phyloP scores from a whole-genome alignment of 2,797 vertebrate genomes.

The Chelmon rostratus region DNA sequence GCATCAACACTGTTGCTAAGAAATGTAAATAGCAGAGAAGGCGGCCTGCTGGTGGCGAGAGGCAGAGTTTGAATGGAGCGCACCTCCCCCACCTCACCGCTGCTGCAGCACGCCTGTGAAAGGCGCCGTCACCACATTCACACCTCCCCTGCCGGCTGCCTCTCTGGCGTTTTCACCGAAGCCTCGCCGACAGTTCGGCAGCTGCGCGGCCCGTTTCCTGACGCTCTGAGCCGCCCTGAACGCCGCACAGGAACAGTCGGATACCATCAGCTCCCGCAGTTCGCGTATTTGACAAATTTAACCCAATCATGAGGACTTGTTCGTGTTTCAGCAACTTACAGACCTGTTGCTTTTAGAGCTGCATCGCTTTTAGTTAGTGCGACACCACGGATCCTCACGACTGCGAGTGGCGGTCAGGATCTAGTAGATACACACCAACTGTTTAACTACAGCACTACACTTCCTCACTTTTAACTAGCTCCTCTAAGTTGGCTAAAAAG shows the following conservation, averaged over 20 bases:
- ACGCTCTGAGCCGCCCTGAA: no score
- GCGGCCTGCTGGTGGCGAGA: constrained; percentile 30
- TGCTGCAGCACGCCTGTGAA: constrained; percentile 46
- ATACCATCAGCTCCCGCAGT: neutral
- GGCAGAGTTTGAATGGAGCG: constrained; percentile 66
- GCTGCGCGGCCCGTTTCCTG: neutral
- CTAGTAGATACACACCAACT: neutral
- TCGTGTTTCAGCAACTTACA: neutral
- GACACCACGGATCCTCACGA: constrained; percentile 19
- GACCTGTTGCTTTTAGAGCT: constrained; percentile 71
- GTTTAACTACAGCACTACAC: neutral
- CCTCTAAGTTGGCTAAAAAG: constrained; percentile 26
- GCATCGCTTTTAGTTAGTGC: constrained; percentile 18
- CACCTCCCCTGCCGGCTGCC: constrained; percentile 18
- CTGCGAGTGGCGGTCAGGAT: neutral
- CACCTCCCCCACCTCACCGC: constrained; percentile 70
- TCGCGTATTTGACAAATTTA: neutral
- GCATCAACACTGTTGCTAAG: constrained; percentile 4
- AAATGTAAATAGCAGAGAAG: constrained; percentile 35
- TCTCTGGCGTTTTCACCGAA: constrained; percentile 1
- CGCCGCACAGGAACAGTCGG: neutral
- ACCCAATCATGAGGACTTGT: no score
- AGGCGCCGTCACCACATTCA: constrained; percentile 44
- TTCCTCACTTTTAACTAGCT: neutral
- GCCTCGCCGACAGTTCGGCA: no score